Conservation (phyloP, 2,888 invertebrate genomes). For the Lasioglossum marginatum region DNA sequence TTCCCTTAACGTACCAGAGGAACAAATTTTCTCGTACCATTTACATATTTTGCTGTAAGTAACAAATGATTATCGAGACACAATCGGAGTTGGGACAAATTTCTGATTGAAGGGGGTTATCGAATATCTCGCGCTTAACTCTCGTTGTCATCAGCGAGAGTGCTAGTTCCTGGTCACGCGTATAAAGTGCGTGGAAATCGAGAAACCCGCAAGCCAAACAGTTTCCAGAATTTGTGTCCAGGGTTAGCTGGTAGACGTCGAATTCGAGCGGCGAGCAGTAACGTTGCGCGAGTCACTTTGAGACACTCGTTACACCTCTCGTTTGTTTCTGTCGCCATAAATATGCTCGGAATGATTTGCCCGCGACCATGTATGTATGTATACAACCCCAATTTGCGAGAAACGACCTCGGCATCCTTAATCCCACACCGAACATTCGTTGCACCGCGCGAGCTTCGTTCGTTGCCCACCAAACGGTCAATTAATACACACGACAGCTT, state of each 20-base stretch:
- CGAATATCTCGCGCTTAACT: not conserved
- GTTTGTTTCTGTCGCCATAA: slow-evolving; percentile 35
- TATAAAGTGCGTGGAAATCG: not conserved
- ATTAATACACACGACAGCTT: slow-evolving; percentile 16
- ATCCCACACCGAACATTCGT: slow-evolving; percentile 35
- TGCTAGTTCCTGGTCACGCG: not conserved
- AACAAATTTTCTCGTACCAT: too few relatives aligned
- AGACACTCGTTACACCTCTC: slow-evolving; percentile 32
- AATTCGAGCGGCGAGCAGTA: not conserved
- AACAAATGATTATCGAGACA: too few relatives aligned
- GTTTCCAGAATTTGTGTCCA: not conserved
- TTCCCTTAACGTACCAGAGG: too few relatives aligned
- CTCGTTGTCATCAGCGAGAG: not conserved
- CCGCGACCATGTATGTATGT: not conserved
- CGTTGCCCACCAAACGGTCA: slow-evolving; percentile 16
- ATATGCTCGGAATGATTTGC: slow-evolving; percentile 38
- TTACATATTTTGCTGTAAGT: too few relatives aligned
- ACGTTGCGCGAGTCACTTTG: not conserved
- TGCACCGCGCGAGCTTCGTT: slow-evolving; percentile 14
- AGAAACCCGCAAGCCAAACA: not conserved
- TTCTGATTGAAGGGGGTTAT: too few relatives aligned
- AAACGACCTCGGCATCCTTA: slow-evolving; percentile 17
- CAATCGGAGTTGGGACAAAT: too few relatives aligned
- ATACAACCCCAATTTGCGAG: slow-evolving; percentile 39
- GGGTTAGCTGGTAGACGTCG: not conserved